These are phyloP conservation scores for Ladona fulva DNA, from an alignment of 1,140 invertebrate species.

Conservation along the genomic window DNA sequence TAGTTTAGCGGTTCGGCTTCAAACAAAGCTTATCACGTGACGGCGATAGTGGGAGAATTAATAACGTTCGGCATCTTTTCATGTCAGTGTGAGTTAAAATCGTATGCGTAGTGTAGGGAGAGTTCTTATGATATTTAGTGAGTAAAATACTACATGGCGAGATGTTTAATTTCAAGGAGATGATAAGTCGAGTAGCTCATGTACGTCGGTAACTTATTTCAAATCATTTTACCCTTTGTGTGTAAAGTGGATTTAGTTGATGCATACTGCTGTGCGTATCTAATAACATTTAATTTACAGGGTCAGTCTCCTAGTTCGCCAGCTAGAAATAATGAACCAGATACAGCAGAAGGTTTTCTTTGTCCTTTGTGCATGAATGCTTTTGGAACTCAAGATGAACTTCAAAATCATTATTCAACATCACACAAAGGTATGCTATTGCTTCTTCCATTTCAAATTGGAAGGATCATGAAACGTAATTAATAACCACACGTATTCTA, in stretches of 20 bases:
- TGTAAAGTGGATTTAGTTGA: not conserved
- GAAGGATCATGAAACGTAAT: too few relatives aligned
- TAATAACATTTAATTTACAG: not conserved
- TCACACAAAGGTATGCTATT: constrained; percentile 1
- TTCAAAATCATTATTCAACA: constrained; percentile 28
- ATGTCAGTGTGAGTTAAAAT: too few relatives aligned
- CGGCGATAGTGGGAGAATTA: too few relatives aligned
- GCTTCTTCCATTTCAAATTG: too few relatives aligned
- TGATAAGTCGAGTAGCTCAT: not conserved
- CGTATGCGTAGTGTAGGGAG: too few relatives aligned
- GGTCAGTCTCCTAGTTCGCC: not conserved
- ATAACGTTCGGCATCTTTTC: too few relatives aligned
- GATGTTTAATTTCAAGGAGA: not conserved
- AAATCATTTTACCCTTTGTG: not conserved
- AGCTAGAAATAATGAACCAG: not conserved
- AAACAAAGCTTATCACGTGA: too few relatives aligned
- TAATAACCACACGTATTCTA: too few relatives aligned
- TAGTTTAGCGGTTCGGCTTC: too few relatives aligned
- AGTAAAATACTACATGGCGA: too few relatives aligned
- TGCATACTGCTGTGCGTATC: not conserved
- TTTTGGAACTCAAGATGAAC: constrained; percentile 31
- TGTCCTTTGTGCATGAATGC: constrained; percentile 37
- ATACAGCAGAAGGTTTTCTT: constrained; percentile 34
- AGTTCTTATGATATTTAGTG: too few relatives aligned
- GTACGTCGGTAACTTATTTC: not conserved